phyloP scores from a whole-genome alignment of 2,888 invertebrate genomes.

The Xanthorhoe designata region DNA sequence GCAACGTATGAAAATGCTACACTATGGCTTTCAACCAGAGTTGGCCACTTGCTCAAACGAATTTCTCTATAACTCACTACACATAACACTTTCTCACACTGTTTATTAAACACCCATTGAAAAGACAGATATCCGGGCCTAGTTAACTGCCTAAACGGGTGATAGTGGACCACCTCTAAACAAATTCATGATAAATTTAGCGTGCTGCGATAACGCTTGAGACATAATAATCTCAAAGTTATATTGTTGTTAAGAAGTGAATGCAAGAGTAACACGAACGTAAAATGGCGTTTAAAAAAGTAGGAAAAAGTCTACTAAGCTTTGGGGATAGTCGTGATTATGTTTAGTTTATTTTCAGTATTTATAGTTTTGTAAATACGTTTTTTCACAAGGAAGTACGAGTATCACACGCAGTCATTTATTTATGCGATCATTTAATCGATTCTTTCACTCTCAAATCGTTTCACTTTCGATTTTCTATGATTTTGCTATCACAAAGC shows the following conservation, averaged over 20 bases:
- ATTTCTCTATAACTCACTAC: not conserved
- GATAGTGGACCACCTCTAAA: not conserved
- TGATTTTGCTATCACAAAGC: slow-evolving; percentile 32
- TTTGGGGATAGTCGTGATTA: too few relatives aligned
- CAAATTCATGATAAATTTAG: not conserved
- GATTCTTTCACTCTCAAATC: slow-evolving; percentile 19
- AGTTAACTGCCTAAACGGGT: not conserved
- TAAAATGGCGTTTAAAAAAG: too few relatives aligned
- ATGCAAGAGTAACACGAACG: too few relatives aligned
- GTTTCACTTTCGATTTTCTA: slow-evolving; percentile 43
- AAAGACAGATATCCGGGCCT: not conserved
- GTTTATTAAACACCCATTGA: not conserved
- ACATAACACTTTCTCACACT: not conserved
- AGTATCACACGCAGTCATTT: not conserved
- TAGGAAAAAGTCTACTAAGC: too few relatives aligned
- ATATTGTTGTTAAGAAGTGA: too few relatives aligned
- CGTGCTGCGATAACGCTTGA: not conserved
- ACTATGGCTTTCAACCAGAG: too few relatives aligned
- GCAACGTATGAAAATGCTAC: too few relatives aligned
- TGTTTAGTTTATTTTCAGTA: too few relatives aligned
- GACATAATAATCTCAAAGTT: not conserved
- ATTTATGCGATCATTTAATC: slow-evolving; percentile 12
- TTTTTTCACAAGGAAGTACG: not conserved
- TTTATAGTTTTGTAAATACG: too few relatives aligned
- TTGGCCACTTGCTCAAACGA: too few relatives aligned